These are phyloP conservation scores for Arbacia lixula DNA, from an alignment of 53 echinoderm and acorn worm species.

Conservation along the genomic window DNA sequence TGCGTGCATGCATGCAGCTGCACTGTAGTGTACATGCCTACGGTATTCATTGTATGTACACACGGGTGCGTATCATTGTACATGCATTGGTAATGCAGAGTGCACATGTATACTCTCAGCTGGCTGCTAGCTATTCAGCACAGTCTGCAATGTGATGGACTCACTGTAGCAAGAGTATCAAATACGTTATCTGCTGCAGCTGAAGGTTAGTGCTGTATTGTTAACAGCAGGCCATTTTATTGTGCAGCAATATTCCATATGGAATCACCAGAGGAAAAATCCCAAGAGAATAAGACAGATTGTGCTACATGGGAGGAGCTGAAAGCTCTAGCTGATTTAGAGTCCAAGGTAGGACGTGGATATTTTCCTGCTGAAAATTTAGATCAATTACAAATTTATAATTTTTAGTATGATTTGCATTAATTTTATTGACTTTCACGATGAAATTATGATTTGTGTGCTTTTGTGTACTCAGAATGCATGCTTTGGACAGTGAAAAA, in stretches of 20 bases:
- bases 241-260: constrained; percentile 5
- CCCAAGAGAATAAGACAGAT: constrained; percentile 12
- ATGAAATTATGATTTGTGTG: too few relatives aligned
- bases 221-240: not conserved
- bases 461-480: too few relatives aligned
- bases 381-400: too few relatives aligned
- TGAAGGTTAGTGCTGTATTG: not conserved
- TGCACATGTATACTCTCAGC: not conserved
- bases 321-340: constrained; percentile 14
- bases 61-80: not conserved
- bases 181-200: too few relatives aligned
- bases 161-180: too few relatives aligned
- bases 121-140: not conserved
- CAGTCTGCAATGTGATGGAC: too few relatives aligned
- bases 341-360: constrained; percentile 4
- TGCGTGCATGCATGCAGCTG: not conserved
- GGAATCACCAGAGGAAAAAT: constrained; percentile 1
- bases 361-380: too few relatives aligned
- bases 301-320: constrained; percentile 33
- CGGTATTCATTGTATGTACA: not conserved
- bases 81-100: not conserved
- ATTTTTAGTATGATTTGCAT: too few relatives aligned
- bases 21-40: not conserved
- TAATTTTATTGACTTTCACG: too few relatives aligned
- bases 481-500: too few relatives aligned